Percentiles rank a stretch among this genome's conserved stretches.
These are phyloP conservation scores for Calliopsis andreniformis DNA, from an alignment of 1,140 invertebrate genomes.

Conservation along the genomic window DNA sequence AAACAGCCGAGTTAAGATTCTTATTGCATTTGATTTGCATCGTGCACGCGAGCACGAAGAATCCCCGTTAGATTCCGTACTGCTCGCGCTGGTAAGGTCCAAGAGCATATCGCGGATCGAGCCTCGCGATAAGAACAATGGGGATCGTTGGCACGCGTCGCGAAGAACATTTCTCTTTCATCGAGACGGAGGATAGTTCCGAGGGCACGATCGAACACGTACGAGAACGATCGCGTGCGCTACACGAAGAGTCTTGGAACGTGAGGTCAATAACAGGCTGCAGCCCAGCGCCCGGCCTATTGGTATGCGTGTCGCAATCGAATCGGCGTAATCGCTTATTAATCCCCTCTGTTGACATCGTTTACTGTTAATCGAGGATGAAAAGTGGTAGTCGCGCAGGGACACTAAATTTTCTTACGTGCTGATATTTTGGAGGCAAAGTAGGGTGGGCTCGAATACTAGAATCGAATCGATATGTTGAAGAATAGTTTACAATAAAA, in stretches of 20 bases:
- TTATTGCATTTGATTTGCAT: neutral
- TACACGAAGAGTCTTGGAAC: neutral
- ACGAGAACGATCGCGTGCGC: constrained; percentile 8
- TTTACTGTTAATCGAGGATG: neutral
- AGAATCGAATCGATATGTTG: too few species aligned
- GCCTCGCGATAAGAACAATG: constrained; percentile 45
- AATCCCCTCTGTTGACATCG: constrained; percentile 4
- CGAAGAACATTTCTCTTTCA: constrained; percentile 64
- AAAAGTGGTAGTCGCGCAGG: neutral
- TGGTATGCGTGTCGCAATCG: constrained; percentile 30
- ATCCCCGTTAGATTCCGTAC: constrained; percentile 14
- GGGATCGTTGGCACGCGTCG: constrained; percentile 54
- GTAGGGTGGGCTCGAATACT: too few species aligned
- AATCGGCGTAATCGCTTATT: constrained; percentile 36
- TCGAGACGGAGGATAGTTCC: constrained; percentile 37
- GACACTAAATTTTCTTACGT: too few species aligned
- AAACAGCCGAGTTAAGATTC: neutral
- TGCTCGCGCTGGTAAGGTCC: neutral
- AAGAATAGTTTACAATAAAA: too few species aligned
- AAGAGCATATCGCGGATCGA: constrained; percentile 4
- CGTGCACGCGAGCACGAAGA: neutral
- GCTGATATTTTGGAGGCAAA: too few species aligned
- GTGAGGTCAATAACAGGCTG: constrained; percentile 32
- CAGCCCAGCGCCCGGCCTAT: neutral
- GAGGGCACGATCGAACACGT: constrained; percentile 48